A percentile compares a stretch with the other conserved stretches of the same genome.
Evolutionary conservation across 2,888 invertebrate species (phyloP).

Genomic region (Drosophila eohydei): DNA sequence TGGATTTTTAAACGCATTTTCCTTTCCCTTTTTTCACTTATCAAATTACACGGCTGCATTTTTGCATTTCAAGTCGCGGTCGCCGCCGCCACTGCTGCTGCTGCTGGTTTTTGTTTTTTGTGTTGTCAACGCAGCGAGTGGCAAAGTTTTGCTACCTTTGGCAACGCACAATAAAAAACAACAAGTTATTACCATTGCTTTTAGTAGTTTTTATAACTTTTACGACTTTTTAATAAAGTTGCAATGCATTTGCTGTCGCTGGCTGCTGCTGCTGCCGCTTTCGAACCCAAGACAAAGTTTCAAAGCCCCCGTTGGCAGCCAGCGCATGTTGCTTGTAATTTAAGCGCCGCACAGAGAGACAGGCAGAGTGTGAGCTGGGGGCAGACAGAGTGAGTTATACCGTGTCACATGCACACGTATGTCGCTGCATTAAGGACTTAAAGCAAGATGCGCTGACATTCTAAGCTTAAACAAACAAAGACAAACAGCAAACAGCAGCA

Average conservation of each 20-base stretch:
- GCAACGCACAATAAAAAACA: slow-evolving; percentile 56
- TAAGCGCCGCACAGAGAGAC: slow-evolving; percentile 17
- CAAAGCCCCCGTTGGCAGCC: slow-evolving; percentile 22
- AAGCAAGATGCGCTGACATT: slow-evolving; percentile 62
- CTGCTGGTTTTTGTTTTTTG: slow-evolving; percentile 13
- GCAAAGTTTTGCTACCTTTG: slow-evolving; percentile 53
- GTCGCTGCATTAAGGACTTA: slow-evolving; percentile 65
- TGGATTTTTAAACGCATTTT: slow-evolving; percentile 29
- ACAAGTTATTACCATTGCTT: slow-evolving; percentile 79
- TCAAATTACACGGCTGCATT: slow-evolving; percentile 45
- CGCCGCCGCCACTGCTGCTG: not conserved
- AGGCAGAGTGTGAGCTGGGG: not conserved
- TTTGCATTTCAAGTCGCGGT: slow-evolving; percentile 26
- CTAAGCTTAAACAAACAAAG: slow-evolving; percentile 57
- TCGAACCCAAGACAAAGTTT: slow-evolving; percentile 73
- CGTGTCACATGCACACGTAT: slow-evolving; percentile 59
- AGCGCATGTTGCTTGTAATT: slow-evolving; percentile 47
- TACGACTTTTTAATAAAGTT: slow-evolving; percentile 80
- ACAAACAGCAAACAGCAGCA: slow-evolving; percentile 55
- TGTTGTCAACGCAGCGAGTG: slow-evolving; percentile 35
- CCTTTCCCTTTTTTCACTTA: slow-evolving; percentile 32
- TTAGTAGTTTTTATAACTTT: slow-evolving; percentile 79
- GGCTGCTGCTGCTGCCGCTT: slow-evolving; percentile 1
- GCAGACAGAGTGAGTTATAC: slow-evolving; percentile 55
- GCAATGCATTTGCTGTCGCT: slow-evolving; percentile 65